These are phyloP conservation scores for Sebastes reedi DNA, from an alignment of 2,797 vertebrate genomes.

Conservation along the genomic window DNA sequence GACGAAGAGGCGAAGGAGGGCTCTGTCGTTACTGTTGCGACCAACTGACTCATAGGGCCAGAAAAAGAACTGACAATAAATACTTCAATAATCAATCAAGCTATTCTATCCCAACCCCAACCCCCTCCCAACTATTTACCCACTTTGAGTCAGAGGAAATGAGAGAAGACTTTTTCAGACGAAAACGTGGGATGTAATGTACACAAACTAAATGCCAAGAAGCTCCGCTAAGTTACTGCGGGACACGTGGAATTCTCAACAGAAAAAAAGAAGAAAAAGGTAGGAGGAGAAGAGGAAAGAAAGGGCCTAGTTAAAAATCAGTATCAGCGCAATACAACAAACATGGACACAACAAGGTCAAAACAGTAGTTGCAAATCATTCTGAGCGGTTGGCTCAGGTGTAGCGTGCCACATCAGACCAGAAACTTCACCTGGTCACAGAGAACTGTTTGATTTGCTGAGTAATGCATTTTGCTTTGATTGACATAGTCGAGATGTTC, in stretches of 20 bases:
- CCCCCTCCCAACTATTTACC: slow-evolving; percentile 56
- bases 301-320: slow-evolving; percentile 30
- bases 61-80: slow-evolving; percentile 41
- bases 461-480: slow-evolving; percentile 8
- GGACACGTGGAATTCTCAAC: slow-evolving; percentile 21
- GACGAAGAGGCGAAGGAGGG: slow-evolving; percentile 81
- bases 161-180: slow-evolving; percentile 17
- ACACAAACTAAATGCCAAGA: slow-evolving; percentile 39
- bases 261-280: neutral
- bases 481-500: neutral
- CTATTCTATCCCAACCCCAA: slow-evolving; percentile 66
- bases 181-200: slow-evolving; percentile 44
- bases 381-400: slow-evolving; percentile 11
- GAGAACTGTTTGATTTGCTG: neutral
- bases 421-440: neutral
- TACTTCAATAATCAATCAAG: slow-evolving; percentile 76
- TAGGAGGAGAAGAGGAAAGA: neutral
- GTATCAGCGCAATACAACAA: slow-evolving; percentile 70
- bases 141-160: slow-evolving; percentile 34
- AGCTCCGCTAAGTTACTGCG: neutral
- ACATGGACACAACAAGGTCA: slow-evolving; percentile 48
- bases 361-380: slow-evolving; percentile 36
- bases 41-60: slow-evolving; percentile 67
- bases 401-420: fast-evolving
- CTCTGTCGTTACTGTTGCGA: slow-evolving; percentile 66